Conservation (phyloP, 1,140 invertebrate genomes). For the Mercenaria mercenaria region DNA sequence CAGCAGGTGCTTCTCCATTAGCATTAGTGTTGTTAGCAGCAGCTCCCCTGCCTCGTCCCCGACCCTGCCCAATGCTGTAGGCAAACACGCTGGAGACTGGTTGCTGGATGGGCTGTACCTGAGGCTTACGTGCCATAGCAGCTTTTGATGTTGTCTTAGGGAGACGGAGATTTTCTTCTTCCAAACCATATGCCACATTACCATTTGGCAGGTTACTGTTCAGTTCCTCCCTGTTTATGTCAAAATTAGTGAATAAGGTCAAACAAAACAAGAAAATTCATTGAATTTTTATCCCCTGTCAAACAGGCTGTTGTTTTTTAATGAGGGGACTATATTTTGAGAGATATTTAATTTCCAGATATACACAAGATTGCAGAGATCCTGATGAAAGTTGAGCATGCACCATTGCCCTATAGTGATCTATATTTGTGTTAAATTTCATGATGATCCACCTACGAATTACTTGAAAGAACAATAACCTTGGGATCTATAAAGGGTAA, state of each 20-base stretch:
- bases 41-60: neutral
- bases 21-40: neutral
- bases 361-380: too few relatives aligned
- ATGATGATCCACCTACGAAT: neutral
- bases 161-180: slow-evolving; percentile 23
- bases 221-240: neutral
- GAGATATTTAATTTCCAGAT: too few relatives aligned
- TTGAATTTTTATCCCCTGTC: neutral
- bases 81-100: slow-evolving; percentile 26
- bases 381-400: too few relatives aligned
- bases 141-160: slow-evolving; percentile 27
- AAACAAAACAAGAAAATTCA: neutral
- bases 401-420: too few relatives aligned
- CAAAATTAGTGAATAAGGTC: too few relatives aligned
- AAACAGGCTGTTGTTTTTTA: neutral
- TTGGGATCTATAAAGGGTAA: too few relatives aligned
- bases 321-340: too few relatives aligned
- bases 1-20: neutral
- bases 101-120: neutral
- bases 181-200: neutral
- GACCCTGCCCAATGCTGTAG: slow-evolving; percentile 29
- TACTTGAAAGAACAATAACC: neutral
- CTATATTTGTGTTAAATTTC: neutral
- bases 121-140: neutral
- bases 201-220: neutral